These are phyloP conservation scores for Apistogramma diplotaenia DNA, from an alignment of 2,113 vertebrate genomes.

Conservation along the genomic window DNA sequence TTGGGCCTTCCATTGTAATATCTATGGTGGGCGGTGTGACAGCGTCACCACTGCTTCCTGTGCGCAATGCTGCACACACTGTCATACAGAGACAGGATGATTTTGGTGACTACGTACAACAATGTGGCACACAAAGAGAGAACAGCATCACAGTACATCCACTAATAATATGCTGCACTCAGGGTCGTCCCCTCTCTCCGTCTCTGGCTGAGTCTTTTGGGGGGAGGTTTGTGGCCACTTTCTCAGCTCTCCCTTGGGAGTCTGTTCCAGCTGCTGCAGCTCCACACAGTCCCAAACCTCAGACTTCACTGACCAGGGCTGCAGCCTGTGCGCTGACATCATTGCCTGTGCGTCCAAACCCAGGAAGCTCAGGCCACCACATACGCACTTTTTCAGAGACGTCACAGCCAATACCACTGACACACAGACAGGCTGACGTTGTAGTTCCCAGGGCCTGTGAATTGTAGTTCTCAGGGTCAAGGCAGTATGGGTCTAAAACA, in stretches of 20 bases:
- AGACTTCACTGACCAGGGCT: conserved; percentile 20
- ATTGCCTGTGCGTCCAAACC: conserved; percentile 33
- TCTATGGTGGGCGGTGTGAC: conserved; percentile 51
- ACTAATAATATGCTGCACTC: conserved; percentile 42
- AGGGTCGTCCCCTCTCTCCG: conserved; percentile 10
- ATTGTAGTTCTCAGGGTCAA: conserved; percentile 23
- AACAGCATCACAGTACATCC: conserved; percentile 44
- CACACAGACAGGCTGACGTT: background rate
- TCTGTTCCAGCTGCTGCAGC: conserved; percentile 57
- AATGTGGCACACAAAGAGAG: conserved; percentile 22
- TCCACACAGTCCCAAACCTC: conserved; percentile 32
- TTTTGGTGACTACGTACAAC: conserved; percentile 38
- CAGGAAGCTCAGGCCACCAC: conserved; percentile 9
- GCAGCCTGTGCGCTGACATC: conserved; percentile 57
- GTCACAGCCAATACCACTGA: conserved; percentile 25
- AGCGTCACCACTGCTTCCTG: conserved; percentile 64
- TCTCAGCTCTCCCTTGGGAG: conserved; percentile 68
- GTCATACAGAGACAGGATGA: conserved; percentile 21
- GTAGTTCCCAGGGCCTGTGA: conserved; percentile 46
- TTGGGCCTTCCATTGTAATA: conserved; percentile 44
- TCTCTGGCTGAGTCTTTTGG: conserved; percentile 8
- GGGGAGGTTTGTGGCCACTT: conserved; percentile 54
- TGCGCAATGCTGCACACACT: conserved; percentile 11
- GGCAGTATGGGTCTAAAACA: background rate
- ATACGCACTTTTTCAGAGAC: conserved; percentile 31